Evolutionary conservation across 2,797 vertebrate species (phyloP).

Genomic region (Salmo trutta): DNA sequence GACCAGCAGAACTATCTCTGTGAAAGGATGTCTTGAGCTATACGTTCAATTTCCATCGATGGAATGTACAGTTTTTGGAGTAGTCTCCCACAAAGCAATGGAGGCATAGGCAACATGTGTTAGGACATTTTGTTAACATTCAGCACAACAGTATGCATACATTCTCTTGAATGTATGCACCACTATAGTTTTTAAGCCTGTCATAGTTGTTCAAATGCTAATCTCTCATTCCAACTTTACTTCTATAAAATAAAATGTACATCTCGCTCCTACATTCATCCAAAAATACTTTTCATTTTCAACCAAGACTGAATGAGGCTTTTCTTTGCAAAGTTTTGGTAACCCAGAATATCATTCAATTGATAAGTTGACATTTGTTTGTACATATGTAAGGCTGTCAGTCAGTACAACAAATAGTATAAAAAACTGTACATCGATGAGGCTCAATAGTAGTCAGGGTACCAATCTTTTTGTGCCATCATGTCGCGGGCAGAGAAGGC

Average conservation of each 20-base stretch:
- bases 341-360: conserved; percentile 43
- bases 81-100: conserved; percentile 17
- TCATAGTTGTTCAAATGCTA: conserved; percentile 22
- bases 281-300: conserved; percentile 25
- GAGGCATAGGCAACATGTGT: conserved; percentile 57
- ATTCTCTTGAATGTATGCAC: conserved; percentile 33
- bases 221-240: conserved; percentile 72
- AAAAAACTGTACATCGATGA: conserved; percentile 10
- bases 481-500: no score
- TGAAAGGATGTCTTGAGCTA: conserved; percentile 43
- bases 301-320: conserved; percentile 27
- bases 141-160: conserved; percentile 33
- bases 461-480: neutral
- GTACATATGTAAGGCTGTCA: conserved; percentile 78
- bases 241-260: conserved; percentile 48
- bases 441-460: neutral
- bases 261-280: conserved; percentile 85
- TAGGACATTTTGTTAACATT: conserved; percentile 45
- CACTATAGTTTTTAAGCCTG: conserved; percentile 24
- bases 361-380: conserved; percentile 74
- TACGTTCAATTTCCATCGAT: conserved; percentile 14
- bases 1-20: conserved; percentile 18
- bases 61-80: conserved; percentile 46
- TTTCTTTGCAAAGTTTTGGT: conserved; percentile 36
- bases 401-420: conserved; percentile 57